A percentile compares a stretch with the other conserved stretches of the same genome.
These are phyloP conservation scores for Rhinatrema bivittatum DNA, from an alignment of 2,797 vertebrate genomes.

Conservation along the genomic window DNA sequence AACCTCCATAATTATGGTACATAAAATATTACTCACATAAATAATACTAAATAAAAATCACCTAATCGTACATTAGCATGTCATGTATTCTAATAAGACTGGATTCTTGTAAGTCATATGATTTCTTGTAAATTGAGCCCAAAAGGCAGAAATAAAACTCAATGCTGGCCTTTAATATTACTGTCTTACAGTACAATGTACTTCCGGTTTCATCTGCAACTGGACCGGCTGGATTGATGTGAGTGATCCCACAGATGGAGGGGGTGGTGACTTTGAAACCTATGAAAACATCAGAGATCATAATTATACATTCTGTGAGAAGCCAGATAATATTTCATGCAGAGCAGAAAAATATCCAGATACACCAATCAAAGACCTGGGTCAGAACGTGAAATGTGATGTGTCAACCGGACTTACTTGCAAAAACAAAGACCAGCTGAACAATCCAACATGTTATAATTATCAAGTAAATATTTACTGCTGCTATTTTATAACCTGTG, in stretches of 20 bases:
- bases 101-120: too few species aligned
- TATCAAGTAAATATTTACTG: slow-evolving; percentile 39
- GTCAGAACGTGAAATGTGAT: slow-evolving; percentile 24
- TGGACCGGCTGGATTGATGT: slow-evolving; percentile 27
- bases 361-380: neutral
- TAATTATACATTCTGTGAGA: neutral
- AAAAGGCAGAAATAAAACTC: too few species aligned
- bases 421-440: slow-evolving; percentile 17
- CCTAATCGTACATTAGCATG: too few species aligned
- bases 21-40: too few species aligned
- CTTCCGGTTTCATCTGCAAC: too few species aligned
- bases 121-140: too few species aligned
- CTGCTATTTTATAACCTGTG: neutral
- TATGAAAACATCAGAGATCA: slow-evolving; percentile 23
- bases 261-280: slow-evolving; percentile 35
- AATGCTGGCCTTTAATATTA: too few species aligned
- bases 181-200: too few species aligned
- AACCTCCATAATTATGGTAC: too few species aligned
- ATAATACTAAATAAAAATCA: too few species aligned
- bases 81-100: too few species aligned
- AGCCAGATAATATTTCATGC: slow-evolving; percentile 28
- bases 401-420: slow-evolving; percentile 30
- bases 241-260: slow-evolving; percentile 2
- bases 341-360: slow-evolving; percentile 6
- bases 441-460: slow-evolving; percentile 9